Base-by-base conservation (phyloP, 2,113 vertebrate genomes). In the Ellobius talpinus region DNA sequence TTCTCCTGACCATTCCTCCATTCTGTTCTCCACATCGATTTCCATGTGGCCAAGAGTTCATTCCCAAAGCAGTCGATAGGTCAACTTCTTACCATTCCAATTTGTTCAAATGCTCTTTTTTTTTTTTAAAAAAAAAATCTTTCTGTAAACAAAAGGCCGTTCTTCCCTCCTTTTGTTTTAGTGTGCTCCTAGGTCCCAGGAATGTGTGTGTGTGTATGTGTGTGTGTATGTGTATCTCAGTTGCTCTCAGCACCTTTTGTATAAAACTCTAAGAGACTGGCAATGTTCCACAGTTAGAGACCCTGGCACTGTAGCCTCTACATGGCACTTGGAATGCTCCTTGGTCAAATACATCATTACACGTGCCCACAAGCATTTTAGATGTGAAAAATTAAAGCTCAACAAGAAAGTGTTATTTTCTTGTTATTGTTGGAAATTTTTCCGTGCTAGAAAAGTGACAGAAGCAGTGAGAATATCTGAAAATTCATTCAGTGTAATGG, bases 61-160 rank as follows among this genome's bases (percentile, higher is more conserved):
- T 92, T 93, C 85, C 79, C 79, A 95, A 76, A 87, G 63, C 3
- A 14, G 24, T 7, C 52, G 90, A 65, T 68, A 73, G 87, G 95
- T 97, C 96, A 92, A 96, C 26, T 84, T 93, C 85, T 96, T 85
- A 94, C 42, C 29, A 89, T 58, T 93, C 79, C 82, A 96, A 87
- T 97, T 94, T 96, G 93, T 78, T 96, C 95, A 94, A 91, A 89
- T 79, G 63, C 66, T 95, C 96, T 94, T 86, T 95, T 95, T 94
- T 63, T 55, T 12, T 45, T 45, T 45, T 45, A 45, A 55, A 78
- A 74, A 74, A 50, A 97, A 97, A 96, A 86, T 96, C 77, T 94
- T 95, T 79, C 81, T 90, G 94, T 94, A 97, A 97, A 97, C 92
- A 98, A 97, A 96, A 61, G 74, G 21, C 68, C 50, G 87, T 97